Base-by-base conservation (phyloP, 2,113 vertebrate genomes). In the Podarcis raffonei region DNA sequence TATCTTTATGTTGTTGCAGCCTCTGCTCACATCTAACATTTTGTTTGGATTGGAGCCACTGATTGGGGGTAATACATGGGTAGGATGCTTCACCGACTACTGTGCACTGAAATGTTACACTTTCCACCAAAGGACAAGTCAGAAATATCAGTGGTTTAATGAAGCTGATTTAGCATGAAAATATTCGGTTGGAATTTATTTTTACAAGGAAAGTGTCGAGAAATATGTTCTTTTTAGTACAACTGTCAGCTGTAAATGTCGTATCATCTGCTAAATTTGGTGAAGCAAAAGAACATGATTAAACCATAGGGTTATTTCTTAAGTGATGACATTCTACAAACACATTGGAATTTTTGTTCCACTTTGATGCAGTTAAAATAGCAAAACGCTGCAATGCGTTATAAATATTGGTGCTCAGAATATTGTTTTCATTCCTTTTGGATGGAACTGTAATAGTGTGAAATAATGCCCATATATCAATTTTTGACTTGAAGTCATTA, bases 131-230 rank as follows among this genome's bases (percentile, higher is more conserved):
- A 69, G 39, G 32, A 72, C 66, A 88, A 84, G 80, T 65, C 83
- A 85, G 79, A 89, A 59, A 90, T 90, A 89, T 81, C 85, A 83
- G 77, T 37, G 9, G 86, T 91, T 93, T 25, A 23, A 2, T 89
- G 75, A 81, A 72, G 87, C 37, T 18, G 53, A 32, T 79, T 71
- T 57, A 81, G 48, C 25, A 57, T 81, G 30, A 86, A 88, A 92
- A 81, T 0, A 0, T 84, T 91, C 48, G 16, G 82, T 87, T 59
- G 78, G 0, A 53, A 11, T 53, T 53, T 76, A 91, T 53, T 2
- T 75, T 87, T 65, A 89, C 66, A 85, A 84, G 39, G 20, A 74
- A 86, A 89, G 48, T 83, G 2, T 83, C 39, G 71, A 75, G 79
- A 91, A 89, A 85, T 91, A 81, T 32, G 9, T 23, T 42, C 81